A percentile compares a stretch with the other conserved stretches of the same genome.
These are phyloP conservation scores for Apotomis betuletana DNA, from an alignment of 2,888 invertebrate genomes.

Conservation along the genomic window DNA sequence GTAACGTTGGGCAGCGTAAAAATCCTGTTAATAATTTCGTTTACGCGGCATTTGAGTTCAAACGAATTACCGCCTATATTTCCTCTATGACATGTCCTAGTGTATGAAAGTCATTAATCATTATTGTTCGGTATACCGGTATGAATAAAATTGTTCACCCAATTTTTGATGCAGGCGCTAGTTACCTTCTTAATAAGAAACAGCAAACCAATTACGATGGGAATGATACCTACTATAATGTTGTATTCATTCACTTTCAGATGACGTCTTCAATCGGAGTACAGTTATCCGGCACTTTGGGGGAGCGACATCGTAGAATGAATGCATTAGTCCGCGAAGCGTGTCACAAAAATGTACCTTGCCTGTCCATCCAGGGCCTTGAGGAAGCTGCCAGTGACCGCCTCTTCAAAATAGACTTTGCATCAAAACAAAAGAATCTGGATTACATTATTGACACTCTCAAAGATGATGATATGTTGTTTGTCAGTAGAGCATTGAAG, in stretches of 20 bases:
- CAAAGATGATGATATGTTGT: conserved; percentile 66
- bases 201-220: no score
- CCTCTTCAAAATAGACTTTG: conserved; percentile 67
- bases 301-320: conserved; percentile 57
- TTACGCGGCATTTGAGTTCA: no score
- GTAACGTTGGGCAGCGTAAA: no score
- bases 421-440: conserved; percentile 58
- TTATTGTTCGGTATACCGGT: no score
- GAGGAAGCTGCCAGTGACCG: conserved; percentile 59
- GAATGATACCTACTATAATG: neutral
- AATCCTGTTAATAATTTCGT: no score
- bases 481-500: conserved; percentile 65
- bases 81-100: no score
- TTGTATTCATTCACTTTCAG: conserved; percentile 46
- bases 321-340: conserved; percentile 55
- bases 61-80: no score
- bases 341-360: conserved; percentile 40
- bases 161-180: neutral
- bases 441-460: conserved; percentile 61
- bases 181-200: no score
- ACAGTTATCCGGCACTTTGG: conserved; percentile 57
- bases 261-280: conserved; percentile 55
- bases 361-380: conserved; percentile 45
- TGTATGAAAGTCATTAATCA: no score
- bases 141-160: no score